These are phyloP conservation scores for Stegana nigrithorax DNA, from an alignment of 2,888 invertebrate species.

Conservation along the genomic window DNA sequence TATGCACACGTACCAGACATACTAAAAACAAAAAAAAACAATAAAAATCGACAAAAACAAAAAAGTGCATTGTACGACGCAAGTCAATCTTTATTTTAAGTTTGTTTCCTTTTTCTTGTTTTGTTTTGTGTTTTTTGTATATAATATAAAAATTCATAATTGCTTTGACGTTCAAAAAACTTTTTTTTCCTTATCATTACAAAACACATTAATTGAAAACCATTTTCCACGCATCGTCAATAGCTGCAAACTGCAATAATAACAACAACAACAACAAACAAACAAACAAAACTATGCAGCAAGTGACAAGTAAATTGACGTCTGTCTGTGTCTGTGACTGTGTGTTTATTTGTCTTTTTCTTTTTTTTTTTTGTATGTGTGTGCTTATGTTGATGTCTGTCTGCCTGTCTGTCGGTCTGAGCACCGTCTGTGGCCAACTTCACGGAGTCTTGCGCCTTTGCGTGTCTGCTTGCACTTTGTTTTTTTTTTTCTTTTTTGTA, in stretches of 20 bases:
- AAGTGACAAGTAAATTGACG: slow-evolving; percentile 28
- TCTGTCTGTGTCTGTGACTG: background rate
- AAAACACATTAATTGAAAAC: slow-evolving; percentile 1
- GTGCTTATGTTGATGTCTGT: too few relatives aligned
- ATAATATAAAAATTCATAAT: background rate
- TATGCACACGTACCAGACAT: too few relatives aligned
- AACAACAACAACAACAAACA: too few relatives aligned
- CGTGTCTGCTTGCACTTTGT: background rate
- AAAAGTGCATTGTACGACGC: too few relatives aligned
- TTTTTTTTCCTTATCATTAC: background rate
- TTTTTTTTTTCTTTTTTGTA: background rate
- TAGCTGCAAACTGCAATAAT: background rate
- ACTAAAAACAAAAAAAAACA: slow-evolving; percentile 3
- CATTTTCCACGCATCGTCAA: background rate
- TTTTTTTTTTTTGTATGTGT: too few relatives aligned
- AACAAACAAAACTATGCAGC: slow-evolving; percentile 11
- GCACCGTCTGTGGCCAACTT: too few relatives aligned
- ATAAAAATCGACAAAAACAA: slow-evolving; percentile 24
- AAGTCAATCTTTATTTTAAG: too few relatives aligned
- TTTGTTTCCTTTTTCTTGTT: background rate
- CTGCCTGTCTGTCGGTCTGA: background rate
- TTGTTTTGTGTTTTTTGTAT: background rate
- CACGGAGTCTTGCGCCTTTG: too few relatives aligned
- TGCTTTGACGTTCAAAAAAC: background rate
- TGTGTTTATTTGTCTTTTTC: background rate